phyloP scores from a whole-genome alignment of 2,888 invertebrate species.

The Crossocerus cetratus region DNA sequence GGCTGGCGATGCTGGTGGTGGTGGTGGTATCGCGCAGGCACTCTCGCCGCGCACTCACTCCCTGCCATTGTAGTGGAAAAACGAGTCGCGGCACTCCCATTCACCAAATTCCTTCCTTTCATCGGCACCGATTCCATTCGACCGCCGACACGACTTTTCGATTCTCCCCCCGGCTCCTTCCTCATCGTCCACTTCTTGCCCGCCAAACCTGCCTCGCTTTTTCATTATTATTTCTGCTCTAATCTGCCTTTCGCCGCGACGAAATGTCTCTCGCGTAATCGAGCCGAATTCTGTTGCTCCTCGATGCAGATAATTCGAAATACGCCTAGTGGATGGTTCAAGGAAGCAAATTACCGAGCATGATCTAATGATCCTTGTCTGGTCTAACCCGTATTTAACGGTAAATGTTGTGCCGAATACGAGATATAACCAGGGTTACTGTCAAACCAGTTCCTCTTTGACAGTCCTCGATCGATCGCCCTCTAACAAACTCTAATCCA shows the following conservation, averaged over 20 bases:
- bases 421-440: constrained; percentile 40
- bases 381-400: constrained; percentile 44
- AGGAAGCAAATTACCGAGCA: no score
- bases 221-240: no score
- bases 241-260: no score
- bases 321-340: no score
- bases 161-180: constrained; percentile 40
- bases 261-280: no score
- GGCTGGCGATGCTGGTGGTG: constrained; percentile 6
- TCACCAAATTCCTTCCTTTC: constrained; percentile 74
- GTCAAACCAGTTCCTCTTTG: constrained; percentile 14
- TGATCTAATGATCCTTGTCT: no score
- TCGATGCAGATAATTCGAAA: no score
- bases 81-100: constrained; percentile 69
- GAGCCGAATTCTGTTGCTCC: no score
- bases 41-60: not conserved
- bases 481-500: not conserved
- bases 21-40: not conserved
- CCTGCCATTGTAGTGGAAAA: constrained; percentile 42
- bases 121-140: constrained; percentile 67
- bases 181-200: not conserved
- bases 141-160: constrained; percentile 58
- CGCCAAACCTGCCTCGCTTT: not conserved
- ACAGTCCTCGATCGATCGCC: constrained; percentile 2
- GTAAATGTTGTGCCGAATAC: constrained; percentile 55